Evolutionary conservation across 1,140 invertebrate species (phyloP).

Genomic region (Conopomorpha cramerella): DNA sequence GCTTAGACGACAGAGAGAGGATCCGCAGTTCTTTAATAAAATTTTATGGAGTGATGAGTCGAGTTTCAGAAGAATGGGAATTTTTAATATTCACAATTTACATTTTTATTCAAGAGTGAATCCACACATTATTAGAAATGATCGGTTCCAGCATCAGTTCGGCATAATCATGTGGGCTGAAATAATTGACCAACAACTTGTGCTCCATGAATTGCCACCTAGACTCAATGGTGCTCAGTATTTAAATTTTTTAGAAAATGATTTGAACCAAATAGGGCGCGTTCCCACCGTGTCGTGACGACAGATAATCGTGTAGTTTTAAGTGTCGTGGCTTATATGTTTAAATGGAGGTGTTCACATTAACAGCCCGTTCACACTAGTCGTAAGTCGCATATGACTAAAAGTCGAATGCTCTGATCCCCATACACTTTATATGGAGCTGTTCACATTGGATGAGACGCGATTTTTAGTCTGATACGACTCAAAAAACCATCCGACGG

Average conservation of each 20-base stretch:
- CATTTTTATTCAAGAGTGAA: constrained; percentile 25
- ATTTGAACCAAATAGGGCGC: constrained; percentile 17
- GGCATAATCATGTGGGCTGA: constrained; percentile 23
- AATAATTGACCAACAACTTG: constrained; percentile 19
- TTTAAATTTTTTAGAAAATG: constrained; percentile 13
- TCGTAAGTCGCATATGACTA: too few relatives aligned
- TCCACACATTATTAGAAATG: constrained; percentile 13
- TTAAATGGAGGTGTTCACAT: too few relatives aligned
- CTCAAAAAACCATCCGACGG: too few relatives aligned
- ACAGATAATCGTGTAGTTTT: too few relatives aligned
- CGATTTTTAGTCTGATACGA: too few relatives aligned
- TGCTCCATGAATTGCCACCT: constrained; percentile 18
- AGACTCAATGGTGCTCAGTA: constrained; percentile 13
- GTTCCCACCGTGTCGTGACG: too few relatives aligned
- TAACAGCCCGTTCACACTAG: too few relatives aligned
- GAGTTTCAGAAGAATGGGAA: constrained; percentile 15
- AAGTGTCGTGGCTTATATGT: too few relatives aligned
- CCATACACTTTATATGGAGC: too few relatives aligned
- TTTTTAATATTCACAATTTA: constrained; percentile 23
- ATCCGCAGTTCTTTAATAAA: constrained; percentile 10
- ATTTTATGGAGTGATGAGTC: constrained; percentile 21
- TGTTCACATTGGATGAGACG: too few relatives aligned
- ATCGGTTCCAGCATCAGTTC: constrained; percentile 17
- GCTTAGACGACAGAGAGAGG: constrained; percentile 1
- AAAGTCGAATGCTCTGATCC: too few relatives aligned